A percentile compares a stretch with the other conserved stretches of the same genome.
Evolutionary conservation across 2,113 vertebrate species (phyloP).

Genomic region (Sciurus niger): DNA sequence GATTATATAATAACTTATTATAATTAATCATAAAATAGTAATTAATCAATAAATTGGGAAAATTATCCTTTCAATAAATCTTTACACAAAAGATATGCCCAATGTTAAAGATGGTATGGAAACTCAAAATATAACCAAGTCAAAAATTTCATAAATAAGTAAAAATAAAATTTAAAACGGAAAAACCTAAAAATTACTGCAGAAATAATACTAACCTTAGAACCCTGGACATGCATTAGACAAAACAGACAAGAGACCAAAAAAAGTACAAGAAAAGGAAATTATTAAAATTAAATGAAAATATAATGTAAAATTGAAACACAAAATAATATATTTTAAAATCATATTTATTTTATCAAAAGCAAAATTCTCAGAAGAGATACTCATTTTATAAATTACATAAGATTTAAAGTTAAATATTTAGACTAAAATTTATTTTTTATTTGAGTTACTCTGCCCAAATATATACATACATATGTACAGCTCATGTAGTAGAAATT

Average conservation of each 20-base stretch:
- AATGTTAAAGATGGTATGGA: constrained; percentile 61
- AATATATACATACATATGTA: constrained; percentile 21
- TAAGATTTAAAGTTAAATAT: constrained; percentile 73
- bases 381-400: constrained; percentile 71
- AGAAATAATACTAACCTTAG: constrained; percentile 98
- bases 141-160: constrained; percentile 84
- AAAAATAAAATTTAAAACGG: constrained; percentile 88
- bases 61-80: constrained; percentile 5
- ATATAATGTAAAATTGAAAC: constrained; percentile 89
- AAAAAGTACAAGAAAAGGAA: constrained; percentile 92
- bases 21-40: constrained; percentile 48
- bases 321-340: constrained; percentile 85
- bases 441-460: constrained; percentile 69
- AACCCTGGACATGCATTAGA: constrained; percentile 97
- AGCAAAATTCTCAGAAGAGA: constrained; percentile 76
- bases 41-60: constrained; percentile 1
- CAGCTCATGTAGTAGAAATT: constrained; percentile 16
- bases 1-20: not conserved
- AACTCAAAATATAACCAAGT: constrained; percentile 81
- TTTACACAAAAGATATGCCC: constrained; percentile 53
- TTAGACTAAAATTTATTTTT: constrained; percentile 49
- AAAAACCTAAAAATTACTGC: constrained; percentile 95
- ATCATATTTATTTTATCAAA: constrained; percentile 83
- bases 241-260: constrained; percentile 92
- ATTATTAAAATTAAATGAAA: constrained; percentile 94